A percentile compares a stretch with the other conserved stretches of the same genome.
These are phyloP conservation scores for Lomographa bimaculata DNA, from an alignment of 2,888 invertebrate species.

Conservation along the genomic window DNA sequence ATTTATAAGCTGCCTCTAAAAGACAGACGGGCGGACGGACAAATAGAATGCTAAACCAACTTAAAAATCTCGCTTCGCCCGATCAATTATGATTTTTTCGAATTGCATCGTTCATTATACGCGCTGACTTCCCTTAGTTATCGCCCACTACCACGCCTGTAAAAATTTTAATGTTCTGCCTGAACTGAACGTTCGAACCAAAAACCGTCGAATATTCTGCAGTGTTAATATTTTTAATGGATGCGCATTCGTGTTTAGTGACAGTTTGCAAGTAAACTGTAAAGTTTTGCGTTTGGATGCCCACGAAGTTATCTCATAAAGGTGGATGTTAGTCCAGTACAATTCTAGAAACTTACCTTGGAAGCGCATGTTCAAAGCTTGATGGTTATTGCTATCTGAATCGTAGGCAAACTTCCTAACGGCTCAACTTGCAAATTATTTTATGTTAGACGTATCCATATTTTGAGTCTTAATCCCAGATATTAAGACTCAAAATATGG, in stretches of 20 bases:
- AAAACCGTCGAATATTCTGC: not conserved
- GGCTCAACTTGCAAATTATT: constrained; percentile 7
- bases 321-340: constrained; percentile 27
- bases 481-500: no score
- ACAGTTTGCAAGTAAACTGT: constrained; percentile 22
- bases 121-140: no score
- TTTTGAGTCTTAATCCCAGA: no score
- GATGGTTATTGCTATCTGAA: constrained; percentile 27
- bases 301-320: constrained; percentile 34
- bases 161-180: no score
- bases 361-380: constrained; percentile 23
- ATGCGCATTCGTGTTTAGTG: constrained; percentile 23
- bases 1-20: no score
- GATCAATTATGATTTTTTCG: no score
- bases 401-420: constrained; percentile 11
- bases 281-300: constrained; percentile 20
- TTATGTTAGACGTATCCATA: constrained; percentile 2
- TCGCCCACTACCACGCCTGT: no score
- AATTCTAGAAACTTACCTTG: constrained; percentile 25
- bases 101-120: no score
- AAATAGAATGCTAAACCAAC: no score
- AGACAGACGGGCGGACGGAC: no score
- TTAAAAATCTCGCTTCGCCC: no score
- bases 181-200: no score
- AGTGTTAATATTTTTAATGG: constrained; percentile 9